Base-by-base conservation (phyloP, 2,113 vertebrate species). In the Larimichthys polyactis region DNA sequence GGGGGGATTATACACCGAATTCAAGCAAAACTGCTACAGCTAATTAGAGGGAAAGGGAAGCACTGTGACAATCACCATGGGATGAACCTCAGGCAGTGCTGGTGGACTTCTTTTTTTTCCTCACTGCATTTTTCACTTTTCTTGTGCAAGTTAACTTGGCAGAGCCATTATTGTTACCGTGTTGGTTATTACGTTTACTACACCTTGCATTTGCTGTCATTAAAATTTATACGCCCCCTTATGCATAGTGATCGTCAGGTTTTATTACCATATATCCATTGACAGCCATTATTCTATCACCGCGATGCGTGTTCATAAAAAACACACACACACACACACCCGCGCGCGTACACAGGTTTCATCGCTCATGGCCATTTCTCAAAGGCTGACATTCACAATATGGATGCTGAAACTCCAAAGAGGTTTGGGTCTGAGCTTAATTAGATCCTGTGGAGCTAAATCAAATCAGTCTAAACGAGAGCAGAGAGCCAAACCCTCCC, bases 371-470 rank as follows among this genome's bases (percentile, higher is more conserved):
- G 90, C 84, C 86, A 90, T 94, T 93, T 92, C 87, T 94, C 93
- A 91, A 88, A 93, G 86, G 63, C 80, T 94, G 92, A 94, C 92
- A 90, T 88, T 82, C 91, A 88, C 93, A 95, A 91, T 94, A 94
- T 90, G 90, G 87, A 74, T 88, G 87, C 88, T 87, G 89, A 92
- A 94, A 92, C 86, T 94, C 93, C 87, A 86, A 92, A 92, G 92
- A 90, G 94, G 88, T 92, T 93, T 90, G 71, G 75, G 85, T 88
- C 87, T 85, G 88, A 89, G 89, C 87, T 90, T 94, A 92, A 95
- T 95, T 94, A 93, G 92, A 94, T 95, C 86, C 86, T 77, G 91
- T 89, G 90, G 82, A 94, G 92, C 92, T 85, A 94, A 94, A 95
- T 95, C 90, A 92, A 92, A 95, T 95, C 94, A 93, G 83, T 86